phyloP scores from a whole-genome alignment of 2,888 invertebrate genomes.

The Xanthorhoe spadicearia region DNA sequence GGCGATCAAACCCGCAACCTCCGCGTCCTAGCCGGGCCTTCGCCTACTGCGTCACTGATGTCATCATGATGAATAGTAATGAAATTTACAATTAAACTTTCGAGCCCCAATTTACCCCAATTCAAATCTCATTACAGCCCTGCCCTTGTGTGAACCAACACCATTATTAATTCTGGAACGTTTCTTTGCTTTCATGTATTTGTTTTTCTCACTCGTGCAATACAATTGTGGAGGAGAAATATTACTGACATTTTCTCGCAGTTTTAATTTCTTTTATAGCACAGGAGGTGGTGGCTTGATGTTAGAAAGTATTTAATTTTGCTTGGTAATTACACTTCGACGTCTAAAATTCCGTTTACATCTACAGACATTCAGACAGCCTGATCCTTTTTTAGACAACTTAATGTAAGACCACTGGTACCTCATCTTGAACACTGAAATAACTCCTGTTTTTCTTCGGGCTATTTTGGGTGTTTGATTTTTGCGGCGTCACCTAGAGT shows the following conservation, averaged over 20 bases:
- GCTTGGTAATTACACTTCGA: background rate
- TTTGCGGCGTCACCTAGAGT: no score
- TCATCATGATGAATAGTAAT: no score
- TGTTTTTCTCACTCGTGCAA: conserved; percentile 40
- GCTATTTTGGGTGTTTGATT: no score
- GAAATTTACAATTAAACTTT: background rate
- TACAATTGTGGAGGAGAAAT: conserved; percentile 37
- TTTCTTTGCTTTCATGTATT: conserved; percentile 43
- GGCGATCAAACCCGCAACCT: no score
- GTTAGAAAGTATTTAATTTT: background rate
- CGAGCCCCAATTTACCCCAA: background rate
- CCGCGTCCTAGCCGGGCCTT: no score
- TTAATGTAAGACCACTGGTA: no score
- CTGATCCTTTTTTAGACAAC: no score
- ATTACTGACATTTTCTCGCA: conserved; percentile 30
- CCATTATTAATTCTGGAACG: conserved; percentile 45
- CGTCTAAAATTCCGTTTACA: no score
- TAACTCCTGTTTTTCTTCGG: no score
- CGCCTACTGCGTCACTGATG: no score
- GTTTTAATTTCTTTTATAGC: conserved; percentile 23
- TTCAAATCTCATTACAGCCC: background rate
- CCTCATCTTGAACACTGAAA: no score
- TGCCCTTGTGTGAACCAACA: conserved; percentile 35
- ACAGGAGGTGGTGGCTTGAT: background rate
- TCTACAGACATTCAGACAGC: no score